Evolutionary conservation across 2,113 vertebrate species (phyloP).

Genomic region (Cyanoliseus patagonus): DNA sequence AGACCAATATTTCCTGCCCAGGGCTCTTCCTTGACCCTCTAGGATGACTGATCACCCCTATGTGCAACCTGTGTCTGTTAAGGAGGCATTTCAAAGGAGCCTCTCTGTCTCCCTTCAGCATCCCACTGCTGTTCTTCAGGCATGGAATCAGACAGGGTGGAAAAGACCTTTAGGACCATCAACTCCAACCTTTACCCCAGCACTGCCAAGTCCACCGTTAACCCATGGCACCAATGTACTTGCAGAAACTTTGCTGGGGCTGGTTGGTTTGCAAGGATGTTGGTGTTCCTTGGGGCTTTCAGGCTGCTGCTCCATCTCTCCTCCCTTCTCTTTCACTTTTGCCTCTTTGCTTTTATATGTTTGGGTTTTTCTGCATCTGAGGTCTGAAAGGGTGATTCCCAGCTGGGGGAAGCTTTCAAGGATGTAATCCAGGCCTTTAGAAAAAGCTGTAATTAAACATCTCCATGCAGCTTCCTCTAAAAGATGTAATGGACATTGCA

Average conservation of each 20-base stretch:
- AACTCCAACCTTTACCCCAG: neutral
- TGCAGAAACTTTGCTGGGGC: neutral
- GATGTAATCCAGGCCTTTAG: neutral
- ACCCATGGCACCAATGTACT: neutral
- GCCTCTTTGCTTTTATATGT: neutral
- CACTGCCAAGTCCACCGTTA: neutral
- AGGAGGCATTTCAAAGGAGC: neutral
- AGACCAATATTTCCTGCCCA: neutral
- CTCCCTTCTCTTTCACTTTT: neutral
- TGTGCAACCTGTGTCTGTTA: neutral
- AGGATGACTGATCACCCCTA: neutral
- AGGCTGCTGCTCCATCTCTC: neutral
- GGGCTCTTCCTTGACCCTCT: neutral
- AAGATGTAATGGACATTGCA: neutral
- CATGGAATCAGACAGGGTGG: neutral
- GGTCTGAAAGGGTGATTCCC: neutral
- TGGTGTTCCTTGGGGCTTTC: neutral
- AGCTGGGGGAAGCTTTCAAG: neutral
- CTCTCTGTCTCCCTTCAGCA: neutral
- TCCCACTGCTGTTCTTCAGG: neutral
- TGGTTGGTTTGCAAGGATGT: neutral
- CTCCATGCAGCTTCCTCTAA: neutral
- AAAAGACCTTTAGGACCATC: neutral
- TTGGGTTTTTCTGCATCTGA: neutral
- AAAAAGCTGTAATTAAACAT: neutral